Evolutionary conservation across 2,113 vertebrate species (phyloP).

Genomic region (Synchiropus splendidus): DNA sequence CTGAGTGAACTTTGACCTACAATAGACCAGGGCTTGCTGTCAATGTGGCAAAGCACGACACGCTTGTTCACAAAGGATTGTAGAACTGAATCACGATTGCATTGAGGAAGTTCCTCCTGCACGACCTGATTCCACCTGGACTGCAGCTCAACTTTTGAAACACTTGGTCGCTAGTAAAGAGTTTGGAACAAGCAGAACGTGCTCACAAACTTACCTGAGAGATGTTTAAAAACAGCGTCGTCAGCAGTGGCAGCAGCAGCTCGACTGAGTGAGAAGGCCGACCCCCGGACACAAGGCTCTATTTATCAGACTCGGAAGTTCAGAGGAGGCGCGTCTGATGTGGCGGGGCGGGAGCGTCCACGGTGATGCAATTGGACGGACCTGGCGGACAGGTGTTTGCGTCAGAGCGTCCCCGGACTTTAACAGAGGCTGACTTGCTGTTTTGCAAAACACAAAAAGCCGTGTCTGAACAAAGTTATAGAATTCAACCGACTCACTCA

Average conservation of each 20-base stretch:
- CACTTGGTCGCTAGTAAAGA: no score
- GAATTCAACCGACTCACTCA: not conserved
- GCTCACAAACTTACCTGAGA: not conserved
- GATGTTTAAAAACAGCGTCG: not conserved
- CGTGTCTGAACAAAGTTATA: constrained; percentile 2
- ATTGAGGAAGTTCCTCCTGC: no score
- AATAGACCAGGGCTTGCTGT: constrained; percentile 12
- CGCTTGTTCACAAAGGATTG: no score
- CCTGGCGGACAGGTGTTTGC: constrained; percentile 4
- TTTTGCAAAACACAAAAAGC: constrained; percentile 6
- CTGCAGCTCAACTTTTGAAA: no score
- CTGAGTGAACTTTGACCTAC: constrained; percentile 47
- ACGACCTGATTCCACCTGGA: no score
- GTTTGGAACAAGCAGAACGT: not conserved
- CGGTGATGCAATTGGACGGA: constrained; percentile 41
- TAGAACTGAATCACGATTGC: no score
- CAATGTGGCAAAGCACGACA: no score
- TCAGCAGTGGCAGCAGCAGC: constrained; percentile 2
- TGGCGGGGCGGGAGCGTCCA: constrained; percentile 46
- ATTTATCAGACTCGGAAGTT: constrained; percentile 37
- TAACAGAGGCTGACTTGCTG: not conserved
- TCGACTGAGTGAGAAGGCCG: constrained; percentile 20
- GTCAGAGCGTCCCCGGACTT: constrained; percentile 19
- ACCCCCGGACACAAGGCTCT: not conserved
- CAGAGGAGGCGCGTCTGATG: constrained; percentile 35